Base-by-base conservation (phyloP, 2,888 invertebrate species). In the Cephus sareptanus region DNA sequence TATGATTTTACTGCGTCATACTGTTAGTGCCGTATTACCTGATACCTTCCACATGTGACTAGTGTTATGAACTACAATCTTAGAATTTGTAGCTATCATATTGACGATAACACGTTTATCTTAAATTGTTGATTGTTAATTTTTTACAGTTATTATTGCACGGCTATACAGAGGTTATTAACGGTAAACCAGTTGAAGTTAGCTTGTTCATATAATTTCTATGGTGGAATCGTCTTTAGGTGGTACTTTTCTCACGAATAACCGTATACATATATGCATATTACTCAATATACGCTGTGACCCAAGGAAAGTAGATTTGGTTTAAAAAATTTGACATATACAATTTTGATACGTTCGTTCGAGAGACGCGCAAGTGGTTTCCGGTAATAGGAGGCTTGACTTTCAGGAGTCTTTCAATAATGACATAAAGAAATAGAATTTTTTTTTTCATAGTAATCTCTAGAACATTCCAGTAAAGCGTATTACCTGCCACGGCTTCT, bases 401-500 rank as follows among this genome's bases (percentile, higher is more conserved):
- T 56, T 56, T 56, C 23, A 56, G 56, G 56, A 56, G 23, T 23
- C 9, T 56, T 9, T 56, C 2, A 23, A 56, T 56, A 56, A 56
- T 23, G 9, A 23, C 4, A 23, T 56, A 23, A 56, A 9, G 56
- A 23, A 56, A 1, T 56, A 56, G 9, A 23, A 15, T 40, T 40
- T 13, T 6, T 13, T 35, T 74, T 2, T n/a, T 74, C 15, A 34
- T 80, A 78, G n/a, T 77, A 56, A 23, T 79, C 81, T 74, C 80
- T 80, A 83, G 77, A 81, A 83, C 77, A 81, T 79, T 73, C 78
- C 80, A 80, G 82, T 82, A 81, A 85, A 85, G 85, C 85, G 83
- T 83, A 87, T 88, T 87, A 84, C 81, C 85, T 83, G 83, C 78
- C 81, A 83, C 83, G 83, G 79, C 79, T 79, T 80, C 85, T 87